These are phyloP conservation scores for Camelus dromedarius DNA, from an alignment of 2,113 vertebrate species.

Conservation along the genomic window DNA sequence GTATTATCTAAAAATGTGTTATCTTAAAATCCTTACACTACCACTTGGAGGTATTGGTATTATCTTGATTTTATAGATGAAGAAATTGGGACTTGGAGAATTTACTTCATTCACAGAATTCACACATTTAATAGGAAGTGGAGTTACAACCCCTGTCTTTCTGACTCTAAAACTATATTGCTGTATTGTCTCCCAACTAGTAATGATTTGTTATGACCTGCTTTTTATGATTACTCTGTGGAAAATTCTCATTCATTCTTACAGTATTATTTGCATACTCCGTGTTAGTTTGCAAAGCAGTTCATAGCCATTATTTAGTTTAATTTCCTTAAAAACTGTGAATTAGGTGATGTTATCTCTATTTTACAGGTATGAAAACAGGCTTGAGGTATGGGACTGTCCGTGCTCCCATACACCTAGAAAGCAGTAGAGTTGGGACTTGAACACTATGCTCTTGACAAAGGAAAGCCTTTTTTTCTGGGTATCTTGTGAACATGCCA, in stretches of 20 bases:
- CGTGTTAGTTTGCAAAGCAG: conserved; percentile 29
- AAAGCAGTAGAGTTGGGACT: not conserved
- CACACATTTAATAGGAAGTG: not conserved
- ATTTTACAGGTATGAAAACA: conserved; percentile 53
- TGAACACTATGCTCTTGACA: conserved; percentile 38
- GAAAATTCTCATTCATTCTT: conserved; percentile 29
- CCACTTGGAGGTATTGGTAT: not conserved
- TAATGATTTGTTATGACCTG: not conserved
- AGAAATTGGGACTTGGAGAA: not conserved
- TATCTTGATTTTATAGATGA: conserved; percentile 48
- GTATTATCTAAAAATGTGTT: not conserved
- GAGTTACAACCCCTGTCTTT: not conserved
- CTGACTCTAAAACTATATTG: not conserved
- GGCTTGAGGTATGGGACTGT: not conserved
- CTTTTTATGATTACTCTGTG: conserved; percentile 9
- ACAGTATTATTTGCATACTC: not conserved
- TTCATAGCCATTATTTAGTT: conserved; percentile 37
- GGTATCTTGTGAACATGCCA: not conserved
- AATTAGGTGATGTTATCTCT: not conserved
- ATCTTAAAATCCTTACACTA: not conserved
- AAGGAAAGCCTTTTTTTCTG: not conserved
- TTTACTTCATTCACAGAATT: conserved; percentile 15
- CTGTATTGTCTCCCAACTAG: not conserved
- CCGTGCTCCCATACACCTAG: not conserved
- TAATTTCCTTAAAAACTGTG: conserved; percentile 37